These are phyloP conservation scores for Orbicella faveolata DNA, from an alignment of 64 coral and sea anemone genomes.

Conservation along the genomic window DNA sequence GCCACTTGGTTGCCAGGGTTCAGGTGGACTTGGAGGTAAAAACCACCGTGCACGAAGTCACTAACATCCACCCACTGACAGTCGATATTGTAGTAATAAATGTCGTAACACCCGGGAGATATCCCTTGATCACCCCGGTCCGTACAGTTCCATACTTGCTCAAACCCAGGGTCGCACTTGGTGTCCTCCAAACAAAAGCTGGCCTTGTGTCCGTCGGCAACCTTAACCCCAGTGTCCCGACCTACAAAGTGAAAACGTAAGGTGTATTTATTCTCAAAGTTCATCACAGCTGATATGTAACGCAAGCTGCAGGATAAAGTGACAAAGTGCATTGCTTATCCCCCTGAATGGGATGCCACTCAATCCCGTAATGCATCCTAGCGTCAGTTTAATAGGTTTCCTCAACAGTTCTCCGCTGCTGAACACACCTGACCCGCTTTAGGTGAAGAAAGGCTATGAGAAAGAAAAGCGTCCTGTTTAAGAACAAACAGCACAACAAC, in stretches of 20 bases:
- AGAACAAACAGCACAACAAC: too few species aligned
- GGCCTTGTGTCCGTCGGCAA: conserved; percentile 86
- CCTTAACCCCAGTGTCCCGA: background rate
- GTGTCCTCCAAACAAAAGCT: conserved; percentile 95
- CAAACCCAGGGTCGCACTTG: conserved; percentile 69
- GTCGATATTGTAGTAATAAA: conserved; percentile 76
- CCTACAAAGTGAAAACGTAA: background rate
- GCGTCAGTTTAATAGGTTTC: too few species aligned
- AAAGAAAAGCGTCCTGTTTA: too few species aligned
- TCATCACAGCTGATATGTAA: too few species aligned
- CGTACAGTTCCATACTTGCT: conserved; percentile 70
- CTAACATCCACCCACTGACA: conserved; percentile 89
- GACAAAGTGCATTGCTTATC: too few species aligned
- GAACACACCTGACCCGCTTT: too few species aligned
- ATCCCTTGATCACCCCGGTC: conserved; percentile 68
- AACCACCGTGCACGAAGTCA: conserved; percentile 36
- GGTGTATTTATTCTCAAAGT: too few species aligned
- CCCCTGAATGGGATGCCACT: too few species aligned
- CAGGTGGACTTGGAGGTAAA: conserved; percentile 48
- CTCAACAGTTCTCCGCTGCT: too few species aligned
- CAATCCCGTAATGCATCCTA: too few species aligned
- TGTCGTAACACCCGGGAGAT: conserved; percentile 84
- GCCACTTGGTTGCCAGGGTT: conserved; percentile 78
- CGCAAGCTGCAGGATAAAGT: too few species aligned
- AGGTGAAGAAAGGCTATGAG: too few species aligned